phyloP scores from a whole-genome alignment of 2,797 vertebrate species.

The Halcyon smyrnensis region DNA sequence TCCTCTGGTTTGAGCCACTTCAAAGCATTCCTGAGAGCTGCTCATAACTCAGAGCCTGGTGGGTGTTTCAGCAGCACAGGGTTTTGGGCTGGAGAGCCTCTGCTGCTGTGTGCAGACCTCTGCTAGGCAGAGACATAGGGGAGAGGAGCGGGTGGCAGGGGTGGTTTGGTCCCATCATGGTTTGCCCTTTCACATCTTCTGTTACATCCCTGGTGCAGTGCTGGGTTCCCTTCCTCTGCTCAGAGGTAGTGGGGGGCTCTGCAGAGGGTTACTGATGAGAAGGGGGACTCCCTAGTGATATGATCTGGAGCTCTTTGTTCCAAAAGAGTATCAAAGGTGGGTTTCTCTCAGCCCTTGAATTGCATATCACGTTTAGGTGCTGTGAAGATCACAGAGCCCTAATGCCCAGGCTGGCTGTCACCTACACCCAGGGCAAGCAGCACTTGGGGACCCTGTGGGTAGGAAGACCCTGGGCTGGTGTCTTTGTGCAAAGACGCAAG shows the following conservation, averaged over 20 bases:
- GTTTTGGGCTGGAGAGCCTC: background rate
- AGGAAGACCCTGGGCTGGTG: background rate
- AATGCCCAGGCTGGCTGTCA: fast-evolving
- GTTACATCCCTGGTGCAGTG: fast-evolving
- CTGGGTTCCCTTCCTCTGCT: fast-evolving
- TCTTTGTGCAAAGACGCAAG: background rate
- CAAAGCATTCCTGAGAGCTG: slow-evolving; percentile 59
- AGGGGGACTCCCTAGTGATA: background rate
- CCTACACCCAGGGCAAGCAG: fast-evolving
- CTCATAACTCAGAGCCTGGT: background rate
- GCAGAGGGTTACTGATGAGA: background rate
- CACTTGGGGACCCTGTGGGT: fast-evolving
- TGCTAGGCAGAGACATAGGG: background rate
- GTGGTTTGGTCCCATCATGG: fast-evolving
- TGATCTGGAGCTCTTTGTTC: background rate
- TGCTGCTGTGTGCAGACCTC: background rate
- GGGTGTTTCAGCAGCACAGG: background rate
- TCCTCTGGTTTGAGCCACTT: slow-evolving; percentile 35
- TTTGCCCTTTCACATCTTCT: background rate
- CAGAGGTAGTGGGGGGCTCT: background rate
- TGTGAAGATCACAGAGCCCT: background rate
- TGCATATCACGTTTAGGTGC: fast-evolving
- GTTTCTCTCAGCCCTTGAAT: background rate
- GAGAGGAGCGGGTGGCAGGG: background rate
- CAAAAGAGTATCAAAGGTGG: background rate